Conservation (phyloP, 1,140 invertebrate species). For the Saxidomus purpurata region DNA sequence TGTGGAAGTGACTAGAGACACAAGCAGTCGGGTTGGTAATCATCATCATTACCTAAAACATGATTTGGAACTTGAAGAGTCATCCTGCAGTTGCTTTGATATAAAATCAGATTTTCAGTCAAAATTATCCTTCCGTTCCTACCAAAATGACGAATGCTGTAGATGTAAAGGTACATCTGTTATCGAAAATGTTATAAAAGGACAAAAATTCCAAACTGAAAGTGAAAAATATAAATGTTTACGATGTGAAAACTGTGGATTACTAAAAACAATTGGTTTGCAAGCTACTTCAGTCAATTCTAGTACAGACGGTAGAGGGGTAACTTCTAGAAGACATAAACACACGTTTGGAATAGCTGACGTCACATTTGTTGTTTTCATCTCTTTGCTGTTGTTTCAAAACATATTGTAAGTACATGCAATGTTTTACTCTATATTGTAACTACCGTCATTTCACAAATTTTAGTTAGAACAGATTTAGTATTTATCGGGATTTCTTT, state of each 20-base stretch:
- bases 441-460: too few species aligned
- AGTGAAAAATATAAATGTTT: neutral
- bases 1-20: too few species aligned
- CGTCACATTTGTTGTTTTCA: neutral
- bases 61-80: neutral
- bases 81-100: neutral
- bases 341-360: neutral
- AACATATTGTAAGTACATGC: slow-evolving; percentile 9
- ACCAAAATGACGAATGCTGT: neutral
- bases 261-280: neutral
- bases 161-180: neutral
- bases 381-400: neutral
- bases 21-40: too few species aligned
- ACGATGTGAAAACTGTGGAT: neutral
- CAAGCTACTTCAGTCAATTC: neutral
- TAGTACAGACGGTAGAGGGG: neutral
- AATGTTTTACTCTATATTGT: too few species aligned
- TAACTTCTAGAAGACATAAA: neutral
- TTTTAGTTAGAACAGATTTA: too few species aligned
- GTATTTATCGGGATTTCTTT: too few species aligned
- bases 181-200: neutral
- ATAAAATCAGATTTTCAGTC: neutral
- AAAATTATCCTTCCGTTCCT: neutral
- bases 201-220: neutral
- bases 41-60: too few species aligned